These are phyloP conservation scores for Ceratina japonica DNA, from an alignment of 1,140 invertebrate species.

Conservation along the genomic window DNA sequence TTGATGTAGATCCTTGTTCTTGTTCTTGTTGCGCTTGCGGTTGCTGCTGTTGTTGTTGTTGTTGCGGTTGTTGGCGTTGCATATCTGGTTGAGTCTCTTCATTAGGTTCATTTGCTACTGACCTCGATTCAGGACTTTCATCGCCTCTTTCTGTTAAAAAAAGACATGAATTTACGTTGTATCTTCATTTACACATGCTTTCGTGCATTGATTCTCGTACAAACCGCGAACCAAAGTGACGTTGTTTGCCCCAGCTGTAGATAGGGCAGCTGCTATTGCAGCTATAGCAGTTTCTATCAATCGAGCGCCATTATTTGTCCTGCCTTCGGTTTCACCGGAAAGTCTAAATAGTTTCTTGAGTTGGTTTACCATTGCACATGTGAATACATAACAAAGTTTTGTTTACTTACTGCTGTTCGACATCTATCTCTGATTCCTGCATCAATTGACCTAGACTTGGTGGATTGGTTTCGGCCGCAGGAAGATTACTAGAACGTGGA, in stretches of 20 bases:
- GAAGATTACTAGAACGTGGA: constrained; percentile 58
- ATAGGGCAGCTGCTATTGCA: constrained; percentile 77
- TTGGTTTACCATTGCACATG: neutral
- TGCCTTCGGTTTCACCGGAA: constrained; percentile 42
- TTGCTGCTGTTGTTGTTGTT: constrained; percentile 5
- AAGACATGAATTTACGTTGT: neutral
- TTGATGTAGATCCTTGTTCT: constrained; percentile 42
- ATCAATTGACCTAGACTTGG: constrained; percentile 51
- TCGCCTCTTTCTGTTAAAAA: constrained; percentile 45
- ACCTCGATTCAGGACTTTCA: constrained; percentile 44
- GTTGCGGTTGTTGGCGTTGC: constrained; percentile 26
- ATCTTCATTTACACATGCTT: no score
- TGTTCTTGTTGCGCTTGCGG: constrained; percentile 30
- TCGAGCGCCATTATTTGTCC: constrained; percentile 45
- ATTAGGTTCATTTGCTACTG: constrained; percentile 17
- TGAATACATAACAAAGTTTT: neutral
- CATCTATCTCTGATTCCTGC: constrained; percentile 61
- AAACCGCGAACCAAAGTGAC: constrained; percentile 66
- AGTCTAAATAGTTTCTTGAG: constrained; percentile 3
- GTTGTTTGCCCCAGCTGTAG: constrained; percentile 74
- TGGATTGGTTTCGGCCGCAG: constrained; percentile 54
- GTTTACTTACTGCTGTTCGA: constrained; percentile 61
- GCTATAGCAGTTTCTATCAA: constrained; percentile 75
- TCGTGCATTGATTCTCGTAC: neutral
- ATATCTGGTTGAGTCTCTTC: constrained; percentile 51